Percentiles rank a stretch among this genome's conserved stretches.
Conservation (phyloP, 2,797 vertebrate species). For the Ptychadena robeensis region DNA sequence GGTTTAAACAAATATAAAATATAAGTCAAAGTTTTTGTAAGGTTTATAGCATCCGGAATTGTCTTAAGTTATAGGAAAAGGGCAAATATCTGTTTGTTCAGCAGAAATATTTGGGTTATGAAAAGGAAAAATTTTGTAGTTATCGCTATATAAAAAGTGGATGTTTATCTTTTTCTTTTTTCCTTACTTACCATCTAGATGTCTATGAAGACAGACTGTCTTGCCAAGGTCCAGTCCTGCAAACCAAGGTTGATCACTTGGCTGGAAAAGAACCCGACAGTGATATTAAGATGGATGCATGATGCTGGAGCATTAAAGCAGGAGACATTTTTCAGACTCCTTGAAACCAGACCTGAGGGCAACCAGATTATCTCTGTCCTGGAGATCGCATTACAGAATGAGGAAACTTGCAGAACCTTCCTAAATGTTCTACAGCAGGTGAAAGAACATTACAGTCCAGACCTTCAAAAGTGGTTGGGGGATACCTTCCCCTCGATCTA, state of each 20-base stretch:
- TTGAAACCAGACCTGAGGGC: conserved; percentile 68
- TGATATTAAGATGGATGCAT: conserved; percentile 71
- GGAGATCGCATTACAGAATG: conserved; percentile 65
- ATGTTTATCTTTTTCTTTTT: not conserved
- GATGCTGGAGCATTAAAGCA: conserved; percentile 67
- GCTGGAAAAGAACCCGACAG: conserved; percentile 69
- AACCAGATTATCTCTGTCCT: conserved; percentile 68
- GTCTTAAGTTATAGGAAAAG: not conserved
- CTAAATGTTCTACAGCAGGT: conserved; percentile 71
- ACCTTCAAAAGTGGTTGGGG: conserved; percentile 72
- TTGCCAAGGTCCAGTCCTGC: conserved; percentile 63
- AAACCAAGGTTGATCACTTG: conserved; percentile 68
- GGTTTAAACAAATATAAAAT: too few relatives aligned
- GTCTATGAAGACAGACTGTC: conserved; percentile 22
- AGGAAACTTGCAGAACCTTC: conserved; percentile 67
- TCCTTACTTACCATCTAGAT: conserved; percentile 11
- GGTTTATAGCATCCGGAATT: not conserved
- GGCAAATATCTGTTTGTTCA: not conserved
- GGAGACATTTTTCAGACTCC: conserved; percentile 67
- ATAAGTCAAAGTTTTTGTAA: too few relatives aligned
- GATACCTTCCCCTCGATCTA: conserved; percentile 22
- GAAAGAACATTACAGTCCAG: conserved; percentile 71
- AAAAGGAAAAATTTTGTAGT: not conserved
- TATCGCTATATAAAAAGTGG: too few relatives aligned
- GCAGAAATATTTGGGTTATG: not conserved